Conservation (phyloP, 2,797 vertebrate genomes). For the Peromyscus attwateri region DNA sequence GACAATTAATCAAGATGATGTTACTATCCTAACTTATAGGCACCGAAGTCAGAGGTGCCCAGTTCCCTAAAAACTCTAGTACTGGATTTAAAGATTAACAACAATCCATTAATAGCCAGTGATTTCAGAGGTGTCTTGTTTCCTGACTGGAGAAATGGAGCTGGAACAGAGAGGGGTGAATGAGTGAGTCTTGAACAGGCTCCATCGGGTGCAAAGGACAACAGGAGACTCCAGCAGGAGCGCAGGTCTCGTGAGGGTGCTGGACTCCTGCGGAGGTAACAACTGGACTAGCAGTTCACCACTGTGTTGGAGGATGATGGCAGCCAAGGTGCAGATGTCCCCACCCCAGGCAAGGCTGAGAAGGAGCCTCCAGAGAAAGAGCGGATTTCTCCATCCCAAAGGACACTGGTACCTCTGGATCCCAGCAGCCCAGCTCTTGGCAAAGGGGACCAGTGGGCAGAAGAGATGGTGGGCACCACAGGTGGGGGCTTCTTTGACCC, state of each 20-base stretch:
- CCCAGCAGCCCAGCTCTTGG: conserved; percentile 74
- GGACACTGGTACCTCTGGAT: conserved; percentile 49
- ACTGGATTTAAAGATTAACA: neutral
- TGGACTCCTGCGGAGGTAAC: conserved; percentile 93
- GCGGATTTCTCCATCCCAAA: conserved; percentile 50
- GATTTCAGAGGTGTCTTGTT: neutral
- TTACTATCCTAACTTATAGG: neutral
- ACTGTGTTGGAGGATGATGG: conserved; percentile 91
- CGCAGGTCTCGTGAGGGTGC: conserved; percentile 94
- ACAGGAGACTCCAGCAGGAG: conserved; percentile 93
- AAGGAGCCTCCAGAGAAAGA: conserved; percentile 85
- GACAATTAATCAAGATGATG: neutral
- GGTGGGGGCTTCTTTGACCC: conserved; percentile 48
- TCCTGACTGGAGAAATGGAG: neutral
- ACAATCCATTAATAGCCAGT: neutral
- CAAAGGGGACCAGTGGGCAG: conserved; percentile 79
- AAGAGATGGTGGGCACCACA: conserved; percentile 76
- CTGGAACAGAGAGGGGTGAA: conserved; percentile 88
- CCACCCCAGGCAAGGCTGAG: conserved; percentile 80
- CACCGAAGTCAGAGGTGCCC: neutral
- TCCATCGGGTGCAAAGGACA: conserved; percentile 94
- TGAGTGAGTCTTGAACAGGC: conserved; percentile 92
- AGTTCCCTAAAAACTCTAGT: neutral
- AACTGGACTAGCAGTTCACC: conserved; percentile 93
- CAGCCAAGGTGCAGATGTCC: conserved; percentile 78